Base-by-base conservation (phyloP, 2,888 invertebrate genomes). In the Brachypterus glaber region DNA sequence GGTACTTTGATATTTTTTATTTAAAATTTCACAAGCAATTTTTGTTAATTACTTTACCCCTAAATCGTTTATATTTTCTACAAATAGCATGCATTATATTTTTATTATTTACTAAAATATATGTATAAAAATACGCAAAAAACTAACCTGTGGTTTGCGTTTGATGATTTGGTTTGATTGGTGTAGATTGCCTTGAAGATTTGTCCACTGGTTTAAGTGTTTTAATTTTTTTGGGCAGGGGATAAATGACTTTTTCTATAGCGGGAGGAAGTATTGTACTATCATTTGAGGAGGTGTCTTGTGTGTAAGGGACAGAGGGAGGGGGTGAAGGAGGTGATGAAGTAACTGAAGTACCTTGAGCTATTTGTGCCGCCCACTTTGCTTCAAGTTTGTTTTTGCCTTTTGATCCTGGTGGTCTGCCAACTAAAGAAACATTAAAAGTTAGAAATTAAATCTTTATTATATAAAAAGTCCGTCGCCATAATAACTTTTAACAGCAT, bases 371-470 rank as follows among this genome's bases (percentile, higher is more conserved):
- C 15, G 58, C 54, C 62, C 60, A 63, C 51, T 64, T 60, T 3
- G 57, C 49, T 46, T 63, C 57, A 24, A 62, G 45, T 37, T 55
- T 55, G 11, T 50, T 43, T 45, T 61, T 63, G 18, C 51, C 48
- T 44, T 60, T 62, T 3, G 63, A 55, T 11, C 64, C 64, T 12
- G 63, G 68, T 8, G 72, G 73, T 37, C 73, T 63, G 39, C 73
- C 73, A 52, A 72, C 72, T 72, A 21, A 21, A 9, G 9, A 21
- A 21, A 7, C 9, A 21, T 7, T 9, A 7, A 21, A 5, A 9
- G 21, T 21, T 7, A 5, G 9, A 21, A 21, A 21, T 5, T 21
- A 21, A 21, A 21, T 21, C n/a, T n/a, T n/a, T n/a, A n/a, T n/a
- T n/a, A n/a, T n/a, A n/a, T n/a, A n/a, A n/a, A n/a, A n/a, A n/a